phyloP scores from a whole-genome alignment of 2,888 invertebrate species.

The Leptopilina drosophilae region DNA sequence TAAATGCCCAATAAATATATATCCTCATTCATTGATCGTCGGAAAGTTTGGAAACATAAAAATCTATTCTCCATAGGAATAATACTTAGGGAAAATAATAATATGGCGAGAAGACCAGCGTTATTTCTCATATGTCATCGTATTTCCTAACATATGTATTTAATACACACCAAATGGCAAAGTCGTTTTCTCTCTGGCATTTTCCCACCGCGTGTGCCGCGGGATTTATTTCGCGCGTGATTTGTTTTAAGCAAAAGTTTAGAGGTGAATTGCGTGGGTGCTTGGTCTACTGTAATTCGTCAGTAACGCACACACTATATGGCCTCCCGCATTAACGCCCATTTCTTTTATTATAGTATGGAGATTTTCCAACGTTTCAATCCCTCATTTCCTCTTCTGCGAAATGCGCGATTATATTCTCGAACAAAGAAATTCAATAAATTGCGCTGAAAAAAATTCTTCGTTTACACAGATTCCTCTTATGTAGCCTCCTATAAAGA shows the following conservation, averaged over 20 bases:
- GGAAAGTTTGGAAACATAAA: too few relatives aligned
- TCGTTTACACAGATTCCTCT: too few relatives aligned
- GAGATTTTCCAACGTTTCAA: conserved; percentile 61
- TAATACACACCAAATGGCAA: conserved; percentile 35
- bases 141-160: background rate
- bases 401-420: background rate
- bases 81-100: background rate
- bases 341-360: conserved; percentile 57
- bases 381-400: background rate
- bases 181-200: conserved; percentile 19
- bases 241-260: conserved; percentile 51
- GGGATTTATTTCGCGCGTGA: conserved; percentile 25
- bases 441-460: too few relatives aligned
- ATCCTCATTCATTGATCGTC: too few relatives aligned
- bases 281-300: conserved; percentile 56
- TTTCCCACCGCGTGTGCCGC: conserved; percentile 38
- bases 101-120: background rate
- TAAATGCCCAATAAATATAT: too few relatives aligned
- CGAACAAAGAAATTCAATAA: conserved; percentile 27
- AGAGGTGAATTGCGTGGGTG: conserved; percentile 57
- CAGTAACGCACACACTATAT: conserved; percentile 11
- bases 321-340: conserved; percentile 49
- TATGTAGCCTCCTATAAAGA: too few relatives aligned
- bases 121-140: conserved; percentile 25
- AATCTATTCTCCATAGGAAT: background rate